Percentiles rank a stretch among this genome's conserved stretches.
These are phyloP conservation scores for Ectobius pallidus DNA, from an alignment of 2,888 invertebrate genomes.

Conservation along the genomic window DNA sequence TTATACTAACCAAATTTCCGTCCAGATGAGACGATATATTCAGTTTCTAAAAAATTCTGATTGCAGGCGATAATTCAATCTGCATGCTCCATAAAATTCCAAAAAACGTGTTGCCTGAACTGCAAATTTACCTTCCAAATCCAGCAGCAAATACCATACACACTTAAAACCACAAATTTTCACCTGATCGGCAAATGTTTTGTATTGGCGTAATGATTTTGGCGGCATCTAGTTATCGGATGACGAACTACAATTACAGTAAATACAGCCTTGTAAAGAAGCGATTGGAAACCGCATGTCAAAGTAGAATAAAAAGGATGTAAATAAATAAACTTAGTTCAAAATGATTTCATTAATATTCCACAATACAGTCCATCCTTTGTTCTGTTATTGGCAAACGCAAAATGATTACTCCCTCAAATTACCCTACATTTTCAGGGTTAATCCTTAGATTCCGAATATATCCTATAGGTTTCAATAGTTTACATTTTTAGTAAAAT, in stretches of 20 bases:
- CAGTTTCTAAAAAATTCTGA: neutral
- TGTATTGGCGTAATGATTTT: conserved; percentile 1
- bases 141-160: conserved; percentile 8
- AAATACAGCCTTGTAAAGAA: neutral
- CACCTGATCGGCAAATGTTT: conserved; percentile 34
- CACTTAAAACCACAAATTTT: conserved; percentile 34
- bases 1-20: conserved; percentile 20
- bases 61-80: neutral
- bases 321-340: too few relatives aligned
- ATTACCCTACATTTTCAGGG: too few relatives aligned
- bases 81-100: neutral
- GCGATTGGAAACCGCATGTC: neutral
- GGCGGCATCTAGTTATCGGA: neutral
- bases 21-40: neutral
- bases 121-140: conserved; percentile 2
- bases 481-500: too few relatives aligned
- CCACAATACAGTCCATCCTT: too few relatives aligned
- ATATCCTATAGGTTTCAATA: too few relatives aligned
- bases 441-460: too few relatives aligned
- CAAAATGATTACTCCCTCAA: too few relatives aligned
- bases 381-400: too few relatives aligned
- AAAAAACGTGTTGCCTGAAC: neutral
- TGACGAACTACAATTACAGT: neutral
- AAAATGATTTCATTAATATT: too few relatives aligned
- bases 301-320: too few relatives aligned